Evolutionary conservation across 30 jellyfish, hydroid and myxozoan species (phyloP).

Genomic region (Hydractinia echinata): DNA sequence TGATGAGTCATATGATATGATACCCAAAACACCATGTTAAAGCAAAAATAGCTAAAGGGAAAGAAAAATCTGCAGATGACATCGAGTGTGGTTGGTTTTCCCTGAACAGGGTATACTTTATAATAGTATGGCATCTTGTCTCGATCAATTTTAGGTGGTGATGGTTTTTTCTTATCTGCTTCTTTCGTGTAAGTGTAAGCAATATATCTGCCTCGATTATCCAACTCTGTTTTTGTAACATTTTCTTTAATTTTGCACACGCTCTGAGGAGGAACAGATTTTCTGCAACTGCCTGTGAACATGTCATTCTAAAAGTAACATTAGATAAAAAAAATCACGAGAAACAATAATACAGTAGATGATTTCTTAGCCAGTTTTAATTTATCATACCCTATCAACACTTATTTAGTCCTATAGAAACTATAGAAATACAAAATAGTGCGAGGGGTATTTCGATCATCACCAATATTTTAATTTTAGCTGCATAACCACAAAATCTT

Average conservation of each 20-base stretch:
- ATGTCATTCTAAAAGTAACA: too few species aligned
- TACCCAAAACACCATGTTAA: conserved; percentile 22
- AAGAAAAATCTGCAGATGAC: conserved; percentile 18
- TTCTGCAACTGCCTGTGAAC: too few species aligned
- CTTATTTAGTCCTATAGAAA: too few species aligned
- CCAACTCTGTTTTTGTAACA: background rate
- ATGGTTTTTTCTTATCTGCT: background rate
- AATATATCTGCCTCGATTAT: conserved; percentile 1
- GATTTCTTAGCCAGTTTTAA: too few species aligned
- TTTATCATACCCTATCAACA: too few species aligned
- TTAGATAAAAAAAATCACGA: too few species aligned
- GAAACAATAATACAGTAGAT: too few species aligned
- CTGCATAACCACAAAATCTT: too few species aligned
- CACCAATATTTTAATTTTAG: too few species aligned
- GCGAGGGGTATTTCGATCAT: too few species aligned
- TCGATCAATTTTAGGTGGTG: background rate
- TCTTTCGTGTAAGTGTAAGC: background rate
- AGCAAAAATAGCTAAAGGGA: conserved; percentile 23
- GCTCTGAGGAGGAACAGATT: background rate
- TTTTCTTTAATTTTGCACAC: background rate
- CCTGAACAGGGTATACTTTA: conserved; percentile 4
- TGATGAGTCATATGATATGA: background rate
- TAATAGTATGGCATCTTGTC: conserved; percentile 16
- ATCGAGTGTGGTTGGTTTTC: conserved; percentile 26
- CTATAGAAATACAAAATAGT: too few species aligned